Base-by-base conservation (phyloP, 2,797 vertebrate genomes). In the Peromyscus melanophrys region DNA sequence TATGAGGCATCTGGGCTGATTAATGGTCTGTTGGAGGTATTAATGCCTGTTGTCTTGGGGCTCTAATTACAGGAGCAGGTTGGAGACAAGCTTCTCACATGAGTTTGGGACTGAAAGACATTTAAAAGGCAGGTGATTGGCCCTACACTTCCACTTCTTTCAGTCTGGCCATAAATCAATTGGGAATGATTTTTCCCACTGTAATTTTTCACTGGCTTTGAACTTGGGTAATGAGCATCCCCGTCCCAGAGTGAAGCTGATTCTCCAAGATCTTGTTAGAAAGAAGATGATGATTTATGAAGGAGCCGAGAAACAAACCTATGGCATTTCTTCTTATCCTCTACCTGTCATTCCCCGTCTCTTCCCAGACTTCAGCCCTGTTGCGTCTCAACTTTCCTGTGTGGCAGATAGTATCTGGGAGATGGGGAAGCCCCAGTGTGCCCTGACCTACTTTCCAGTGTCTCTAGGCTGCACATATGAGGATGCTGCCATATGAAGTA, bases 181-280 rank as follows among this genome's bases (percentile, higher is more conserved):
- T 95, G 92, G 88, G 96, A 98, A 96, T 98, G 57, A 96, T 98
- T 98, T 97, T 98, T 40, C 92, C 76, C 83, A 95, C 88, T 96
- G 94, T 98, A 97, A 98, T 98, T 98, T 98, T 98, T 98, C 98
- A 98, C 97, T 96, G 90, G 75, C 90, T 98, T 98, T 98, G 97
- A 98, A 98, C 94, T 84, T 96, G 82, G 96, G 81, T 98, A 98
- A 98, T 98, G 97, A 98, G 97, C 96, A 97, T 98, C 89, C 81
- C 96, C 95, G 71, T 98, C 97, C 92, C 92, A 12, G 77, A 98
- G 94, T 97, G 94, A 98, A 98, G 98, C 73, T 95, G 97, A 97
- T 98, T 98, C 98, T 98, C 98, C 94, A 97, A 93, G 97, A 92
- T 97, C 96, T 98, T 87, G 88, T 97, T 97, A 98, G 93, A 96